Base-by-base conservation (phyloP, 1,140 invertebrate species). In the Acyrthosiphon pisum region DNA sequence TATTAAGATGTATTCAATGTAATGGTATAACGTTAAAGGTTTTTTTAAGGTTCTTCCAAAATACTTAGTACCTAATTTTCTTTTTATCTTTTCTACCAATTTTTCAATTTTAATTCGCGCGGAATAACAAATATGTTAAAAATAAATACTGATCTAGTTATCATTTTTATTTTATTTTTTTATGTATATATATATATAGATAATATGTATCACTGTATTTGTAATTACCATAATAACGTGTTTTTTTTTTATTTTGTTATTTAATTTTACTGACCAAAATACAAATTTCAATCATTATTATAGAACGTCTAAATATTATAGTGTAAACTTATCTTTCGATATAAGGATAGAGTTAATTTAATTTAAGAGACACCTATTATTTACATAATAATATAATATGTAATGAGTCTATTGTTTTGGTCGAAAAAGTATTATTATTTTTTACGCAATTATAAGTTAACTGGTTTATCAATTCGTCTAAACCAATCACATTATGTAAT, bases 21-120 rank as follows among this genome's bases (percentile, higher is more conserved):
- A 41, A 30, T 6, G 35, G n/a, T 93, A 20, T 56, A 44, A 90
- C 6, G 23, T 60, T 60, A 86, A 9, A 86, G 14, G 6, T 48
- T n/a, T 22, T 48, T 86, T 93, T 93, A 83, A 76, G 35, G 46
- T 81, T 91, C 46, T 84, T 93, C 91, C 46, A 93, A 93, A 84
- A 68, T 46, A 86, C 35, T 44, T 83, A 44, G 50, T 86, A 93
- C 46, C 35, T 93, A 93, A 53, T 93, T 56, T 93, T 93, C 91
- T 93, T 84, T 93, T 93, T 84, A 93, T 93, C 81, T 93, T 93
- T 93, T 93, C 81, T 93, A 93, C 44, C 53, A 83, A 56, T 93
- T 93, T 68, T 93, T 83, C 48, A 37, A 91, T 93, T 81, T 90
- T 60, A 48, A 90, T 68, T 90, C 26, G 89, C 14, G 23, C 26